Base-by-base conservation (phyloP, 2,113 vertebrate genomes). In the Corythoichthys haematopterus region DNA sequence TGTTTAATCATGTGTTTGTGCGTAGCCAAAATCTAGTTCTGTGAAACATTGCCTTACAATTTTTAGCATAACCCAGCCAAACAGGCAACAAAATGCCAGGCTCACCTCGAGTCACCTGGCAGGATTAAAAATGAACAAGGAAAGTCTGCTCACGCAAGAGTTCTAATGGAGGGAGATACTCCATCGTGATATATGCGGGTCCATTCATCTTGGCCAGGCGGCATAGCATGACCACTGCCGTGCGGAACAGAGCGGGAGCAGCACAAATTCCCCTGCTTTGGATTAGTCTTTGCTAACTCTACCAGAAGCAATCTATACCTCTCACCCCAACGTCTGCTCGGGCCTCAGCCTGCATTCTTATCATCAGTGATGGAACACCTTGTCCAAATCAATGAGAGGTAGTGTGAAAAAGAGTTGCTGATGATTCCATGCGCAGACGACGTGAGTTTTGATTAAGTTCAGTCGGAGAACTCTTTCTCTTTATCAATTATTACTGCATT, bases 271-370 rank as follows among this genome's bases (percentile, higher is more conserved):
- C 62, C 7, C 55, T 61, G 64, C 68, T 63, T 40, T 33, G 77
- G 76, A 88, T 80, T 79, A 81, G 87, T 90, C 82, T 80, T 70
- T 76, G 20, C 65, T 2, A 85, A 85, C 81, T 88, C 87, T 79
- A 85, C 75, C 75, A 83, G 72, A 82, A 83, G 71, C 76, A 79
- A 90, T 88, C 79, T 70, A 86, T 81, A 81, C 74, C 69, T 81
- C 76, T 79, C 70, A 64, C 66, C 43, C n/a, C 14, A 50, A 47
- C 58, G 66, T 65, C 56, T 68, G 64, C 70, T 63, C 9, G 2
- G 2, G 48, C 77, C 2, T 62, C 69, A 72, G 72, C 64, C 69
- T 73, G 80, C 55, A 65, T 76, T 76, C 80, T 84, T 79, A 87
- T 89, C 82, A 66, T 56, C 40, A 7, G 67, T 86, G 82, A 87